Percentiles rank a stretch among this genome's conserved stretches.
Conservation (phyloP, 2,797 vertebrate genomes). For the Epinephelus awoara region DNA sequence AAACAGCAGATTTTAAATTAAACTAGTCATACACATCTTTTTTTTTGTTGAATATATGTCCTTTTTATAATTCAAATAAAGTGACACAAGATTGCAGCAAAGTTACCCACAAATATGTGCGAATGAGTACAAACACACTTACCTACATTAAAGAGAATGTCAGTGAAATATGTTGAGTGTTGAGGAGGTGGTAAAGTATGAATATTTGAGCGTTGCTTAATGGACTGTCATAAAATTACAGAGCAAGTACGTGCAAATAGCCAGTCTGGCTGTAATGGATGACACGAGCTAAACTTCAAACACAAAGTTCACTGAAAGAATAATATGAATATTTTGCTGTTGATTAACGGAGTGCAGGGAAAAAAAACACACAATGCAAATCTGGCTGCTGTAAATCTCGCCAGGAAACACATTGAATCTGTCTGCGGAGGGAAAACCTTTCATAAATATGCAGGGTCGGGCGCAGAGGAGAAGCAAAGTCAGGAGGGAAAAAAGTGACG, state of each 20-base stretch:
- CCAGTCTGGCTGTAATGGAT: constrained; percentile 15
- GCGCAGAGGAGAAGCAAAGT: not conserved
- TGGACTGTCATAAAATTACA: constrained; percentile 5
- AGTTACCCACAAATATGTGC: not conserved
- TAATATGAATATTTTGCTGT: constrained; percentile 2
- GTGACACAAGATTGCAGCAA: not conserved
- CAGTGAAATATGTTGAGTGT: not conserved
- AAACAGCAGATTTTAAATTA: not conserved
- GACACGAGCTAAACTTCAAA: constrained; percentile 17
- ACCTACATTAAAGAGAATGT: not conserved
- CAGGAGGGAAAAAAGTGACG: not conserved
- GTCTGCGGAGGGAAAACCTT: constrained; percentile 15
- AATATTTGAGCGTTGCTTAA: constrained; percentile 30
- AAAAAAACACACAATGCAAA: constrained; percentile 22
- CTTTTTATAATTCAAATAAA: not conserved
- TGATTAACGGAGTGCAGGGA: constrained; percentile 27
- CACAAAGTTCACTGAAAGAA: constrained; percentile 19
- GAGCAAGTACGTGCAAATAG: not conserved
- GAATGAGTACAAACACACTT: not conserved
- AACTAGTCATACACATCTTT: not conserved
- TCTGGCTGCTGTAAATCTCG: not conserved
- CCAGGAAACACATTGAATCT: not conserved
- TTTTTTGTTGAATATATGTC: not conserved
- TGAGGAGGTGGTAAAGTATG: constrained; percentile 9
- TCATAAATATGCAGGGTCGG: not conserved